A percentile compares a stretch with the other conserved stretches of the same genome.
These are phyloP conservation scores for Malaclemys terrapin DNA, from an alignment of 2,113 vertebrate species.

Conservation along the genomic window DNA sequence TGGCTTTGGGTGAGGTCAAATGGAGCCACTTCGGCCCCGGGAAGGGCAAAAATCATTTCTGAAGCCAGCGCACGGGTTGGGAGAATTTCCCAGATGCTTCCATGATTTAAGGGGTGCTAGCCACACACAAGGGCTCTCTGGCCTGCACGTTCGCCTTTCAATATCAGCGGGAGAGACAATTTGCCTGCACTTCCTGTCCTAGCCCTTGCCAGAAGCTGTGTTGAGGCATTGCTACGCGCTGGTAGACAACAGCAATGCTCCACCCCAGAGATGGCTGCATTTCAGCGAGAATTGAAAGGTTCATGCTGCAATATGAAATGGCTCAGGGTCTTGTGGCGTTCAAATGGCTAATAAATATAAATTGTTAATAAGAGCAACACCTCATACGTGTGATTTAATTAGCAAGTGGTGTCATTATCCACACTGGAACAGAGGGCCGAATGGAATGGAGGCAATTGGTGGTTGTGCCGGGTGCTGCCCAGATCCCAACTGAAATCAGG, in stretches of 20 bases:
- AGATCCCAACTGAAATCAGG: too few relatives aligned
- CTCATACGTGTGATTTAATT: too few relatives aligned
- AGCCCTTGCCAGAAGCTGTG: background rate
- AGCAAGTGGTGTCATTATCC: too few relatives aligned
- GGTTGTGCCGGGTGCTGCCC: too few relatives aligned
- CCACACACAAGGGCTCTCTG: background rate
- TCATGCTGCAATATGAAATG: background rate
- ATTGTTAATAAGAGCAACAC: too few relatives aligned
- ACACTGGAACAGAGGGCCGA: too few relatives aligned
- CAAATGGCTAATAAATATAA: too few relatives aligned
- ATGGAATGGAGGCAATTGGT: too few relatives aligned
- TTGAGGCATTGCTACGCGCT: background rate
- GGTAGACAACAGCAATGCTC: background rate
- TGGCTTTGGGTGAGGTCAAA: background rate
- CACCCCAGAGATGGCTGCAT: background rate
- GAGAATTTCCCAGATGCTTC: background rate
- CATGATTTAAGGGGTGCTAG: background rate
- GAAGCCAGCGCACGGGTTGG: background rate
- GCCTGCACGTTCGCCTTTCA: background rate
- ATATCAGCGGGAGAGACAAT: background rate
- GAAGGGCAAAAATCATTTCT: background rate
- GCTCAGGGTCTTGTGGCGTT: background rate
- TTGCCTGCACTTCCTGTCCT: background rate
- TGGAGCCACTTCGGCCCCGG: background rate
- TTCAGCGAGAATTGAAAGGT: background rate